Percentiles rank a stretch among this genome's conserved stretches.
phyloP scores from a whole-genome alignment of 1,140 invertebrate genomes.

The Hyles vespertilio region DNA sequence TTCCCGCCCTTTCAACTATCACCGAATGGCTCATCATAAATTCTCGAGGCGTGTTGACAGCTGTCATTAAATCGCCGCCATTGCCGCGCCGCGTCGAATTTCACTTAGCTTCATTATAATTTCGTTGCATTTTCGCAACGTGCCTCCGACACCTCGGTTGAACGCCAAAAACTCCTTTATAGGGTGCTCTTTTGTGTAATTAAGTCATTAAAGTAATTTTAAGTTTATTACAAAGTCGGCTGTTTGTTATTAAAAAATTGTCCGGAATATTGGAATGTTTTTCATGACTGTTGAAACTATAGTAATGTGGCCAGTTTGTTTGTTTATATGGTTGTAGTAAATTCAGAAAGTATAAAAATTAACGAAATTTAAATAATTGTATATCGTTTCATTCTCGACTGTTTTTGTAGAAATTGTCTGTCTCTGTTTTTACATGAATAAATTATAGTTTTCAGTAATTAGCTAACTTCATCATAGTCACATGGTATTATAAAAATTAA shows the following conservation, averaged over 20 bases:
- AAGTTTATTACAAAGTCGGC: not conserved
- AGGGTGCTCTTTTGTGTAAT: slow-evolving; percentile 19
- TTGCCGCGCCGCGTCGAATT: slow-evolving; percentile 45
- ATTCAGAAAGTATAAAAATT: no score
- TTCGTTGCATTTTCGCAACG: slow-evolving; percentile 62
- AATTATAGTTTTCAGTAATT: no score
- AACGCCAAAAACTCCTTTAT: slow-evolving; percentile 11
- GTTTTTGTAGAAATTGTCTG: no score
- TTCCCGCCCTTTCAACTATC: no score
- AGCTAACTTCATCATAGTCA: no score
- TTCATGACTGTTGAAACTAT: not conserved
- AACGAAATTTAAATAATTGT: no score
- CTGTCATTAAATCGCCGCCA: slow-evolving; percentile 58
- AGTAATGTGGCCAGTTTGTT: not conserved
- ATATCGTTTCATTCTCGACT: no score
- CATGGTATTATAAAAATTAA: no score
- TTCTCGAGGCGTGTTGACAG: slow-evolving; percentile 49
- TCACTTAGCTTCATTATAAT: slow-evolving; percentile 71
- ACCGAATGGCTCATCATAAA: slow-evolving; percentile 43
- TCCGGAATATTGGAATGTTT: not conserved
- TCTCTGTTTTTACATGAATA: no score
- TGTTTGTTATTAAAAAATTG: not conserved
- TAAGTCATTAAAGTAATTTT: no score
- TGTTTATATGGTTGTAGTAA: no score
- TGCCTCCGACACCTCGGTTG: slow-evolving; percentile 54